Percentiles rank a stretch among this genome's conserved stretches.
Evolutionary conservation across 2,797 vertebrate genomes (phyloP).

Genomic region (Borostomias antarcticus): DNA sequence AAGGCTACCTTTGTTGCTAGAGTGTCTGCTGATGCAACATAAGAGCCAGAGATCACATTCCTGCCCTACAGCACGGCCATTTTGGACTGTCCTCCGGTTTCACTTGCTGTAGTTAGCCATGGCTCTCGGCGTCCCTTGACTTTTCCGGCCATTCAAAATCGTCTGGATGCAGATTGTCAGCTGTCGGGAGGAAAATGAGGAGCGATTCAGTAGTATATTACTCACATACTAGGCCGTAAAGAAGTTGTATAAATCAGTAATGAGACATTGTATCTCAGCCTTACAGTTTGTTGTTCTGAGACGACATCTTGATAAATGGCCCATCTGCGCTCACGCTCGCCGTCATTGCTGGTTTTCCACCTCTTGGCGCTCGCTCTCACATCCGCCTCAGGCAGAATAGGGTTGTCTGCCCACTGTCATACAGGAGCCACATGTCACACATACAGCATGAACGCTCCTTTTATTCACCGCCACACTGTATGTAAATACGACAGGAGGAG

Average conservation of each 20-base stretch:
- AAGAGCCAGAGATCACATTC: neutral
- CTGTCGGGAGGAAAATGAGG: conserved; percentile 35
- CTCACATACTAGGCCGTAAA: neutral
- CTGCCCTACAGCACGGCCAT: neutral
- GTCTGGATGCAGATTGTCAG: conserved; percentile 54
- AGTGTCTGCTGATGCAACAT: neutral
- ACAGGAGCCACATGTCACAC: neutral
- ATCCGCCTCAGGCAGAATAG: conserved; percentile 4
- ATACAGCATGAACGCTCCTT: neutral
- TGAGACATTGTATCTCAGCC: conserved; percentile 25
- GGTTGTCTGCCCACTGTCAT: conserved; percentile 53
- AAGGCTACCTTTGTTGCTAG: neutral
- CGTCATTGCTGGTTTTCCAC: conserved; percentile 49
- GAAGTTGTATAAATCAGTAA: neutral
- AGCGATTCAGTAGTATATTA: conserved; percentile 10
- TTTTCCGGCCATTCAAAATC: conserved; percentile 52
- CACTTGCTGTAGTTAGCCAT: neutral
- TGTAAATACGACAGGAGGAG: neutral
- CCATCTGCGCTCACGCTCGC: conserved; percentile 33
- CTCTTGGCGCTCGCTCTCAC: conserved; percentile 33
- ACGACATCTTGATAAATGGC: conserved; percentile 46
- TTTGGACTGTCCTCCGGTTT: conserved; percentile 5
- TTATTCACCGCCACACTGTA: neutral
- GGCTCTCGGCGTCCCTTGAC: neutral
- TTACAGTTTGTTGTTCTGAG: conserved; percentile 54